phyloP scores from a whole-genome alignment of 1,140 invertebrate genomes.

The Conopomorpha cramerella region DNA sequence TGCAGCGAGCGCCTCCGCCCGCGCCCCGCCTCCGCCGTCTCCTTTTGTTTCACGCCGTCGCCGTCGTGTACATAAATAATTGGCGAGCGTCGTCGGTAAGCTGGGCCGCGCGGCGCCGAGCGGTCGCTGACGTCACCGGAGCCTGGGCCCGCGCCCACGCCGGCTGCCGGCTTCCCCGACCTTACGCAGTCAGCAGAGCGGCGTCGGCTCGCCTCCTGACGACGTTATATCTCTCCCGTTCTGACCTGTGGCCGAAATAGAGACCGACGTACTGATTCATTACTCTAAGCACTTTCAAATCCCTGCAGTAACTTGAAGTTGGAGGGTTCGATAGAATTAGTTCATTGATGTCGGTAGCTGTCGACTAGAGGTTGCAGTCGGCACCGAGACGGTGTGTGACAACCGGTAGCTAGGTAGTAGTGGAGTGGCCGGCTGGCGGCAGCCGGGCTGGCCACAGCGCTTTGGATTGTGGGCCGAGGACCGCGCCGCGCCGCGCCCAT shows the following conservation, averaged over 20 bases:
- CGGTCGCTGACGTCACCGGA: constrained; percentile 54
- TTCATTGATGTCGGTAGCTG: constrained; percentile 7
- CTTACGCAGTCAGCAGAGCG: constrained; percentile 36
- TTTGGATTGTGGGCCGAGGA: constrained; percentile 41
- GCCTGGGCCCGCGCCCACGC: constrained; percentile 36
- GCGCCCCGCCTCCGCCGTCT: constrained; percentile 29
- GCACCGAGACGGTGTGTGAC: too few relatives aligned
- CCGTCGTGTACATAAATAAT: constrained; percentile 49
- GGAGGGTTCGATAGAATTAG: neutral
- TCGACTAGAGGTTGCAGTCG: too few relatives aligned
- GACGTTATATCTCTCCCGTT: neutral
- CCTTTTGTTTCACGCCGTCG: constrained; percentile 39
- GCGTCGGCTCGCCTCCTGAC: constrained; percentile 38
- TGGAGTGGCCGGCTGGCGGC: too few relatives aligned
- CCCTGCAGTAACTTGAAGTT: neutral
- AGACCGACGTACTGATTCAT: neutral
- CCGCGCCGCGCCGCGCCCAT: constrained; percentile 50
- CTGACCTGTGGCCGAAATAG: neutral
- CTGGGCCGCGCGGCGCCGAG: constrained; percentile 38
- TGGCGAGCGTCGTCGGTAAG: constrained; percentile 37
- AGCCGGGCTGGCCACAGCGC: constrained; percentile 13
- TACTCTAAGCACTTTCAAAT: too few relatives aligned
- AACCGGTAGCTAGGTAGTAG: too few relatives aligned
- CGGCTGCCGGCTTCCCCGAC: constrained; percentile 40
- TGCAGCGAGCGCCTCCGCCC: constrained; percentile 46